Conservation (phyloP, 2,888 invertebrate species). For the Dasypogon diadema region DNA sequence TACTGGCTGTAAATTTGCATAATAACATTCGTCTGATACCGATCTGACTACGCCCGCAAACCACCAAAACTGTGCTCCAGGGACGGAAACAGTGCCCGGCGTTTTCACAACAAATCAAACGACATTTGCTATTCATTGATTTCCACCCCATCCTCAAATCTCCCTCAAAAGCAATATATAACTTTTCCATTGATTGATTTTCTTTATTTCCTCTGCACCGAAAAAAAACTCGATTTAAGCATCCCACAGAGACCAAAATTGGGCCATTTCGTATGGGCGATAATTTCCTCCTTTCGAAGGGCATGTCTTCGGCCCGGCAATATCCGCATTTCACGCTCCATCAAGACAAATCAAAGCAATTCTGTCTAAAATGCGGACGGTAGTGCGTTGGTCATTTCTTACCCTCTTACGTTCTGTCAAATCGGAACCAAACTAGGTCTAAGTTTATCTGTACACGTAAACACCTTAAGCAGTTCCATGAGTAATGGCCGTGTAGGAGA, state of each 20-base stretch:
- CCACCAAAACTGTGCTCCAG: background rate
- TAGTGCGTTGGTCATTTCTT: background rate
- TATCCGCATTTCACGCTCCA: background rate
- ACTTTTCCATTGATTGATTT: background rate
- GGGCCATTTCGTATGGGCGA: background rate
- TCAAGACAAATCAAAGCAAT: background rate
- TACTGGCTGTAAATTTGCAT: background rate
- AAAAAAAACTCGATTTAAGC: background rate
- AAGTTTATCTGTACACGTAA: slow-evolving; percentile 17
- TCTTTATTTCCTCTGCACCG: background rate
- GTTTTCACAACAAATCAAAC: background rate
- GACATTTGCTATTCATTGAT: background rate
- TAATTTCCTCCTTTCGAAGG: background rate
- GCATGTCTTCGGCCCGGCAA: background rate
- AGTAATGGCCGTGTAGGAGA: background rate
- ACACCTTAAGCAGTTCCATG: background rate
- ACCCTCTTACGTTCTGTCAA: too few relatives aligned
- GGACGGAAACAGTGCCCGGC: background rate
- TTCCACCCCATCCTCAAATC: background rate
- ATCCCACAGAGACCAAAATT: background rate
- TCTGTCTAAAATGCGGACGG: background rate
- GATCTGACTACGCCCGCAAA: background rate
- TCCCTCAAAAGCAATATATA: background rate
- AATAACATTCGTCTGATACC: background rate
- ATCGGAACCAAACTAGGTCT: background rate